phyloP scores from a whole-genome alignment of 2,113 vertebrate genomes.

The Thermophis baileyi region DNA sequence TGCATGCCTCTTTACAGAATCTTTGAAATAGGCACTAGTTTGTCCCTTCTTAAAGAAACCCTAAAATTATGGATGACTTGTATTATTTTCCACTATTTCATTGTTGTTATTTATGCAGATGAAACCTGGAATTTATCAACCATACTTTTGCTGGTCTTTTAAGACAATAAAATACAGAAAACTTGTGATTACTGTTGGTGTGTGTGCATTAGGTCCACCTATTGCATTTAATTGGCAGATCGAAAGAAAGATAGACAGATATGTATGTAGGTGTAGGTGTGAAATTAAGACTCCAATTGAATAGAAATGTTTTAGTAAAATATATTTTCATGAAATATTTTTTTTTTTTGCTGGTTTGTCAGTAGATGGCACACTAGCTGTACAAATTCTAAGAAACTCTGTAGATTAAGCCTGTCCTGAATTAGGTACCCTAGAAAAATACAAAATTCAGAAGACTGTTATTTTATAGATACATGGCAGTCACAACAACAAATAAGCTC shows the following conservation, averaged over 20 bases:
- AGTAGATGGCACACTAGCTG: constrained; percentile 61
- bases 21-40: not conserved
- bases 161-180: not conserved
- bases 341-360: constrained; percentile 33
- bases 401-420: not conserved
- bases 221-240: not conserved
- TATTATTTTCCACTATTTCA: not conserved
- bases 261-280: accelerated
- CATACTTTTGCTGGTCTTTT: not conserved
- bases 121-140: not conserved
- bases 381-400: constrained; percentile 26
- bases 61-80: not conserved
- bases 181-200: not conserved
- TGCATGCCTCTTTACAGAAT: not conserved
- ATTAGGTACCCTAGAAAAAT: not conserved
- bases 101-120: not conserved
- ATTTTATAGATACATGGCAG: not conserved
- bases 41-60: not conserved
- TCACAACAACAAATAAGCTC: not conserved
- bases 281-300: not conserved
- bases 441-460: not conserved
- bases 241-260: not conserved
- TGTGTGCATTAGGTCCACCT: not conserved
- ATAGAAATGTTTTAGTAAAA: accelerated
- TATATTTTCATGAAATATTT: accelerated